A percentile compares a stretch with the other conserved stretches of the same genome.
Conservation (phyloP, 2,797 vertebrate genomes). For the Peromyscus nudipes region DNA sequence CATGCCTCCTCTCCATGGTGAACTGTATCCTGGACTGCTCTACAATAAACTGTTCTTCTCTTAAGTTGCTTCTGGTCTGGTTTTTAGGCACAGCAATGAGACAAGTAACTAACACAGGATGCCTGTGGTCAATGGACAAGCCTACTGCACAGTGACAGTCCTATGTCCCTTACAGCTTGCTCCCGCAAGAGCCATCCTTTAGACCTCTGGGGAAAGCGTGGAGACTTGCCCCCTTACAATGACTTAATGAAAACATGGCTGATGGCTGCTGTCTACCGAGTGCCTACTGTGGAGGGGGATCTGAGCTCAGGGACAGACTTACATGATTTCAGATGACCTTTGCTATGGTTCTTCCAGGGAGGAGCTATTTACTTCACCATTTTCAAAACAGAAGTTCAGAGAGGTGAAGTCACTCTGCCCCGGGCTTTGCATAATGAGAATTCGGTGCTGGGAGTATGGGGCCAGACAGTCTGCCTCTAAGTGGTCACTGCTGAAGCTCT, state of each 20-base stretch:
- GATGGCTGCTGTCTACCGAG: background rate
- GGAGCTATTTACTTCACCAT: constrained; percentile 1
- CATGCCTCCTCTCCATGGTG: background rate
- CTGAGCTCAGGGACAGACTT: background rate
- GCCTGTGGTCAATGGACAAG: background rate
- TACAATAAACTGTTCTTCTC: background rate
- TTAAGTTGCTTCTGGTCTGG: background rate
- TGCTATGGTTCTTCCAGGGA: background rate
- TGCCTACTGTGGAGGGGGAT: background rate
- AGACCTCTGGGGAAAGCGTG: background rate
- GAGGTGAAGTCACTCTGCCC: background rate
- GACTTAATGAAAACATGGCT: constrained; percentile 21
- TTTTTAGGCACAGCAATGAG: background rate
- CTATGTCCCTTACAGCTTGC: background rate
- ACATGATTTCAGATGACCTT: background rate
- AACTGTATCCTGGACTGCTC: background rate
- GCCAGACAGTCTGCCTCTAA: background rate
- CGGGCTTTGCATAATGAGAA: background rate
- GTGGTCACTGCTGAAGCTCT: background rate
- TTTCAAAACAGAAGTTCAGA: constrained; percentile 44
- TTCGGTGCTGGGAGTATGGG: background rate
- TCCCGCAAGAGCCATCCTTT: background rate
- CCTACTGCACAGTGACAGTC: accelerated
- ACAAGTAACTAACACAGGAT: background rate
- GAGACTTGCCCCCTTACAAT: background rate